Conservation (phyloP, 2,113 vertebrate genomes). For the Ictalurus punctatus region DNA sequence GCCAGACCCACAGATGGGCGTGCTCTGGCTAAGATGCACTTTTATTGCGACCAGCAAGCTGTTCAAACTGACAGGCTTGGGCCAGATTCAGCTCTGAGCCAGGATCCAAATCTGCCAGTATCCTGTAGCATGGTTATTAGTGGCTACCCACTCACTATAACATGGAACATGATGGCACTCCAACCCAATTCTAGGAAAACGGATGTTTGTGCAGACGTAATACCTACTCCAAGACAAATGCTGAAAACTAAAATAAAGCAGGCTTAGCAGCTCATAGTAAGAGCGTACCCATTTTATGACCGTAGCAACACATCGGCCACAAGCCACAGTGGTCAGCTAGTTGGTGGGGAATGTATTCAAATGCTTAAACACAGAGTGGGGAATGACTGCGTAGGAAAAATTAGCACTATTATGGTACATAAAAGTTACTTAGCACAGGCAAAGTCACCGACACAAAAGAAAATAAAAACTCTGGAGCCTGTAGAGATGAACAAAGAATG, state of each 20-base stretch:
- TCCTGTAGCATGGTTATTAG: constrained; percentile 13
- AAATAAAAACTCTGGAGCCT: not conserved
- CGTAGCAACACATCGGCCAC: not conserved
- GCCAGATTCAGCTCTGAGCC: not conserved
- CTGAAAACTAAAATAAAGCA: not conserved
- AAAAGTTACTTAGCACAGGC: not conserved
- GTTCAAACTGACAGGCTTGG: not conserved
- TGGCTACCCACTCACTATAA: constrained; percentile 1
- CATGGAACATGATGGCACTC: not conserved
- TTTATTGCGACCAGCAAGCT: not conserved
- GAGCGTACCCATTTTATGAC: not conserved
- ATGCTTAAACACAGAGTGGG: not conserved
- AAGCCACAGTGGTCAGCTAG: not conserved
- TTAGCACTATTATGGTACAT: not conserved
- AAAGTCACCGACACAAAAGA: not conserved
- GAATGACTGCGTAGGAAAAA: not conserved
- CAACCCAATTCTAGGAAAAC: not conserved
- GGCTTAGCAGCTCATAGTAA: not conserved
- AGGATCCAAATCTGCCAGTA: constrained; percentile 5
- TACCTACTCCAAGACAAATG: not conserved
- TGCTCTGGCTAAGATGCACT: not conserved
- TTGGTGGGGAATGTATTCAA: not conserved
- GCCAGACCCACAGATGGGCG: not conserved
- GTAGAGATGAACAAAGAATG: not conserved
- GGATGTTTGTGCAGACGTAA: not conserved